phyloP scores from a whole-genome alignment of 2,888 invertebrate species.

The Spatulosminthurus flaviceps region DNA sequence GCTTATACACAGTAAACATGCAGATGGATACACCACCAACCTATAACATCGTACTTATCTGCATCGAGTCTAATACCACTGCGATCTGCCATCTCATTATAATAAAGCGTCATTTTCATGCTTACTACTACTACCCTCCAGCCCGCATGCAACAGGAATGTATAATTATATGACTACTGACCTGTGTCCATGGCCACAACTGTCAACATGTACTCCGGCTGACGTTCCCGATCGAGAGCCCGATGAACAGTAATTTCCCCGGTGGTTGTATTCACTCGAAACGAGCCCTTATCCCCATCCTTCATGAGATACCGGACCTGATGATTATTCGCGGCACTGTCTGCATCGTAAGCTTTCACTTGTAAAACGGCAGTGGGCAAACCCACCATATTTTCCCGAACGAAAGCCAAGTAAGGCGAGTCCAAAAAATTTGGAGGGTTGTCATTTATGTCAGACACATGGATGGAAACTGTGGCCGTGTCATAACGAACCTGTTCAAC shows the following conservation, averaged over 20 bases:
- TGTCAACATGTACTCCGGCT: constrained; percentile 84
- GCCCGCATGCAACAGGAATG: constrained; percentile 18
- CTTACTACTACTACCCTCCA: constrained; percentile 6
- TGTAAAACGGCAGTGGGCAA: constrained; percentile 69
- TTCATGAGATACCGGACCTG: constrained; percentile 92
- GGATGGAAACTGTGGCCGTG: constrained; percentile 77
- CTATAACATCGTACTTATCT: neutral
- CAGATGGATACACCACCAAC: constrained; percentile 9
- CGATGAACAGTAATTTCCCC: constrained; percentile 87
- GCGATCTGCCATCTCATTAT: constrained; percentile 3
- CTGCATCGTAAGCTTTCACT: constrained; percentile 62
- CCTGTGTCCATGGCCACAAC: constrained; percentile 95
- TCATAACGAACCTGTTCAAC: constrained; percentile 73
- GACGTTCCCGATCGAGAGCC: constrained; percentile 84
- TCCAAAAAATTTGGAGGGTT: constrained; percentile 82
- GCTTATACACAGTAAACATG: neutral
- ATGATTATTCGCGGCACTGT: constrained; percentile 70
- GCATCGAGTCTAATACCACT: neutral
- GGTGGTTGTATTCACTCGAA: constrained; percentile 89
- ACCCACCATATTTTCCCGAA: constrained; percentile 89
- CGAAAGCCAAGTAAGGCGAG: constrained; percentile 92
- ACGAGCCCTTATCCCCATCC: constrained; percentile 90
- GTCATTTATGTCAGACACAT: constrained; percentile 47
- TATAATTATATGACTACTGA: constrained; percentile 68
- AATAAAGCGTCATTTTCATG: neutral